These are phyloP conservation scores for Hydrolagus colliei DNA, from an alignment of 2,797 vertebrate genomes.

Conservation along the genomic window DNA sequence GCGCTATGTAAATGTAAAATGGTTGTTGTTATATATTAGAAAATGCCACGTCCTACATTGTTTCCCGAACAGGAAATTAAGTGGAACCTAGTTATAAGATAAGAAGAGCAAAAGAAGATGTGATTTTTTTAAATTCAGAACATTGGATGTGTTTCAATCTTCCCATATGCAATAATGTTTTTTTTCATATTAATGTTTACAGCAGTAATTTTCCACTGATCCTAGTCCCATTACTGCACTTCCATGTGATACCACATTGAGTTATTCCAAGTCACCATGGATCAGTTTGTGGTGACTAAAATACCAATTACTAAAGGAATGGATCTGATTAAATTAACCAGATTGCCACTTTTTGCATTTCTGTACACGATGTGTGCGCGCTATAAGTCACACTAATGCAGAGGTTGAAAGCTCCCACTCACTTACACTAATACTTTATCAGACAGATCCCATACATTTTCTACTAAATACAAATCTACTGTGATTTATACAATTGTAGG, in stretches of 20 bases:
- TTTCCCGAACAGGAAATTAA: too few relatives aligned
- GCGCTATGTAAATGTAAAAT: too few relatives aligned
- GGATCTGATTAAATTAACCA: constrained; percentile 4
- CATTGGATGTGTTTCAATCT: too few relatives aligned
- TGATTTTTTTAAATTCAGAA: too few relatives aligned
- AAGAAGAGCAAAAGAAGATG: too few relatives aligned
- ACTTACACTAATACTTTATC: neutral
- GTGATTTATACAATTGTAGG: constrained; percentile 9
- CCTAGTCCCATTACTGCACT: too few relatives aligned
- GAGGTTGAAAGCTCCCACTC: constrained; percentile 5
- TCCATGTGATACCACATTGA: neutral
- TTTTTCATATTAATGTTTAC: too few relatives aligned
- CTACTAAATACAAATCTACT: neutral
- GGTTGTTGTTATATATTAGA: too few relatives aligned
- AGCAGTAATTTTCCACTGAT: too few relatives aligned
- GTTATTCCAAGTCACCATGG: neutral
- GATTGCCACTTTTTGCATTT: neutral
- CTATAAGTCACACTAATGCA: neutral
- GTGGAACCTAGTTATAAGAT: too few relatives aligned
- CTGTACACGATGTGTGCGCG: neutral
- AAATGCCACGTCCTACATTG: too few relatives aligned
- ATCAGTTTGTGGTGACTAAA: neutral
- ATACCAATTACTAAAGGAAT: neutral
- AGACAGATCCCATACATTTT: constrained; percentile 20
- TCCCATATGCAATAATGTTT: too few relatives aligned